Base-by-base conservation (phyloP, 2,113 vertebrate genomes). In the Nannobrachium achirus region DNA sequence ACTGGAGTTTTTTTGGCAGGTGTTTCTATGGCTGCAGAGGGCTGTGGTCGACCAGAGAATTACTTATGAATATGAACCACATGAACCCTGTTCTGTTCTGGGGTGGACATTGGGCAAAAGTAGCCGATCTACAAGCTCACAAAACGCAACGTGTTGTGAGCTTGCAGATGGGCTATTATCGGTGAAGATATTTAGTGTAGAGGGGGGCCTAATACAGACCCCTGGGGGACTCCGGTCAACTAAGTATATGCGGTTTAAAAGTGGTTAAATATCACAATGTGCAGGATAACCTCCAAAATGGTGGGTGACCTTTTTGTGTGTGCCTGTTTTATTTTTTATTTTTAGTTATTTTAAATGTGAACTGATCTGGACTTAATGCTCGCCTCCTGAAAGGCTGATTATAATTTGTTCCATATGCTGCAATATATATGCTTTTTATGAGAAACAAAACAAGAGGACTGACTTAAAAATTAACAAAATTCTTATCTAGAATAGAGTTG, bases 371-470 rank as follows among this genome's bases (percentile, higher is more conserved):
- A 78, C 69, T 71, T 70, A 33, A 46, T 42, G 40, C 50, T 7
- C 50, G 56, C 67, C 71, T 78, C 63, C 50, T 76, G 69, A 79
- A 60, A 59, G 50, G 70, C 79, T 33, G 71, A 58, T 59, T 73
- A 42, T 64, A 77, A 73, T 58, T 75, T 83, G 68, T 69, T 86
- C 75, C 76, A 85, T 65, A 83, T 85, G 82, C 83, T 88, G 86
- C 86, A 88, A 72, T 82, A 80, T 76, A 69, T 90, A 70, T 78
- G 81, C 81, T 86, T 88, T 89, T 79, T 72, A 75, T 70, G 75
- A 81, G 69, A 46, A 84, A 60, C 55, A 63, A 82, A 71, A 62
- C 10, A 45, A 81, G 64, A 78, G 62, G 66, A 72, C 57, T 52
- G 45, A 71, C 18, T 16, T 66, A 75, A 63, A n/a, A 19, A 25